A percentile compares a stretch with the other conserved stretches of the same genome.
These are phyloP conservation scores for Trachelus stipa DNA, from an alignment of 2,888 invertebrate genomes.

Conservation along the genomic window DNA sequence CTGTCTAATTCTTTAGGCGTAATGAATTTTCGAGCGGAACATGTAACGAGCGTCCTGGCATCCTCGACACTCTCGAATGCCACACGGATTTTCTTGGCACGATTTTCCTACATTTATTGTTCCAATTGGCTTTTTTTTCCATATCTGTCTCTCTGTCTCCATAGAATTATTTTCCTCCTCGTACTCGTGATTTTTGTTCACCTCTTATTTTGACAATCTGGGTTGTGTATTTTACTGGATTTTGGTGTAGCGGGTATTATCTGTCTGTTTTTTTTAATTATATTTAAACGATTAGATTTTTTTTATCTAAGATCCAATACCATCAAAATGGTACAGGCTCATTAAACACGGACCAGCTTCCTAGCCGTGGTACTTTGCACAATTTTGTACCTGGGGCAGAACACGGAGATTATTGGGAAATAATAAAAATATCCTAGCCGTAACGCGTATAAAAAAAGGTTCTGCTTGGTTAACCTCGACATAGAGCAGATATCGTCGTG, in stretches of 20 bases:
- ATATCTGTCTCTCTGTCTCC: not conserved
- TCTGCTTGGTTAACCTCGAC: not conserved
- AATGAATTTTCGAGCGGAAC: not conserved
- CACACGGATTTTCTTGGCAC: not conserved
- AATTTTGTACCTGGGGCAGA: not conserved
- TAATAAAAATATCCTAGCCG: not conserved
- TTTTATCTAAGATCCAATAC: not conserved
- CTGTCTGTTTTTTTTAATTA: not conserved
- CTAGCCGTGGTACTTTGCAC: not conserved
- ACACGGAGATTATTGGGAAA: not conserved
- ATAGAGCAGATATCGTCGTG: not conserved
- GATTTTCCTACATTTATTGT: not conserved
- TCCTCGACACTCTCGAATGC: not conserved
- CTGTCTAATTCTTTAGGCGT: conserved; percentile 19
- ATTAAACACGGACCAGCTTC: not conserved
- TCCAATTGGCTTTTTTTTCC: not conserved
- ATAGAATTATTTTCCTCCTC: not conserved
- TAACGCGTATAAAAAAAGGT: not conserved
- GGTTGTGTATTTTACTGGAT: not conserved
- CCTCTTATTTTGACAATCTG: not conserved
- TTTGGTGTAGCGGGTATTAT: too few species aligned
- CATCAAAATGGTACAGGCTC: not conserved
- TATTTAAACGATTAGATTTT: too few species aligned
- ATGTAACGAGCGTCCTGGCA: not conserved
- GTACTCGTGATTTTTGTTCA: not conserved